Conservation (phyloP, 2,888 invertebrate species). For the Eugnorisma glareosa region DNA sequence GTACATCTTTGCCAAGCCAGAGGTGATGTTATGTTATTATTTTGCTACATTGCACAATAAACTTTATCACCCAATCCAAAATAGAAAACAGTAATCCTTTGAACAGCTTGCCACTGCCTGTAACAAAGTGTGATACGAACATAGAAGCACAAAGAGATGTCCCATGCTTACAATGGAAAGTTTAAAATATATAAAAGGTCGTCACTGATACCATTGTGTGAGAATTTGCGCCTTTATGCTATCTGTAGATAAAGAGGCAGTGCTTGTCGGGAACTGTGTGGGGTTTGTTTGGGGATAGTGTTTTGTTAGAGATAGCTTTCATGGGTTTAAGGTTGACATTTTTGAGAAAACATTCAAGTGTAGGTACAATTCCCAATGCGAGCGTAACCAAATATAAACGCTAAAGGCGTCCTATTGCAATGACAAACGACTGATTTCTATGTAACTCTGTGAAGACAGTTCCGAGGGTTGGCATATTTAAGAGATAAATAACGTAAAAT, state of each 20-base stretch:
- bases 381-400: neutral
- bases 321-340: neutral
- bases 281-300: conserved; percentile 12
- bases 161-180: conserved; percentile 27
- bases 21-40: neutral
- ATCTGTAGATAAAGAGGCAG: conserved; percentile 27
- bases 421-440: neutral
- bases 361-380: neutral
- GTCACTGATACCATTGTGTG: conserved; percentile 38
- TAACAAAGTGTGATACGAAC: conserved; percentile 21
- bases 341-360: neutral
- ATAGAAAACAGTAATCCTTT: conserved; percentile 4
- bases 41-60: neutral
- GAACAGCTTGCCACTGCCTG: neutral
- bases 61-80: neutral
- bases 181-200: conserved; percentile 41
- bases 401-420: no score
- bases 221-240: conserved; percentile 30
- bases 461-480: neutral
- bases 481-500: neutral
- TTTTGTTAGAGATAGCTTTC: neutral
- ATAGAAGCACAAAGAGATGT: conserved; percentile 25
- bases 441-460: neutral
- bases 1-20: neutral
- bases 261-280: conserved; percentile 15